Evolutionary conservation across 2,888 invertebrate genomes (phyloP), one percentile per base, ranked within the genome.

Genomic region (Plagodis pulveraria): DNA sequence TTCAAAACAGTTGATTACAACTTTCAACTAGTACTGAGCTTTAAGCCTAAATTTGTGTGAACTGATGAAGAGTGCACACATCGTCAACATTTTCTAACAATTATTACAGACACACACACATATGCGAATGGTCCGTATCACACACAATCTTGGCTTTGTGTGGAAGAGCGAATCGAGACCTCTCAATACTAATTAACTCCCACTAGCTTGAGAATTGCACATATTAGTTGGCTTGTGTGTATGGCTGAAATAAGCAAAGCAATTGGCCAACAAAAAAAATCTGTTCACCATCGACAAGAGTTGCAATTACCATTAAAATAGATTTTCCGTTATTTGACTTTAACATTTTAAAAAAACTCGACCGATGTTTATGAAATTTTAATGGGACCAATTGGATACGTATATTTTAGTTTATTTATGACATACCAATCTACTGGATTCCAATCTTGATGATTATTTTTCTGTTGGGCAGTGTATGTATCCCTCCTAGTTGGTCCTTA

Each of bases 101-200:
- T 65, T 71, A 82, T 22, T 22, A 22, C 22, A 22, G 22, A 22
- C 71, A 76, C 68, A 55, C 55, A 63, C 52, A 75, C 78, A 60
- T 78, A 75, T 69, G 74, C 50, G 43, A 43, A 9, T 67, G 61
- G 62, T 36, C 50, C 47, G 47, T 10, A 58, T 68, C 70, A 61
- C 66, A 74, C 58, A 67, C 51, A 36, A 55, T 40, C 58, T 57
- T 70, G 58, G 67, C 65, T 58, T 67, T 79, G 82, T 83, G 80
- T 81, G 77, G 72, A 80, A 76, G 75, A 78, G 76, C 80, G 76
- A 78, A 81, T 74, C 62, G 71, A 79, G 72, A 75, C 74, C 72
- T 74, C 76, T 75, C 63, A 67, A 67, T 63, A 68, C 69, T 77
- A 72, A 76, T 71, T 73, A 59, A 72, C 49, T 58, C 43, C 22